Evolutionary conservation across 1,140 invertebrate species (phyloP).

Genomic region (Heliothis subflexa): DNA sequence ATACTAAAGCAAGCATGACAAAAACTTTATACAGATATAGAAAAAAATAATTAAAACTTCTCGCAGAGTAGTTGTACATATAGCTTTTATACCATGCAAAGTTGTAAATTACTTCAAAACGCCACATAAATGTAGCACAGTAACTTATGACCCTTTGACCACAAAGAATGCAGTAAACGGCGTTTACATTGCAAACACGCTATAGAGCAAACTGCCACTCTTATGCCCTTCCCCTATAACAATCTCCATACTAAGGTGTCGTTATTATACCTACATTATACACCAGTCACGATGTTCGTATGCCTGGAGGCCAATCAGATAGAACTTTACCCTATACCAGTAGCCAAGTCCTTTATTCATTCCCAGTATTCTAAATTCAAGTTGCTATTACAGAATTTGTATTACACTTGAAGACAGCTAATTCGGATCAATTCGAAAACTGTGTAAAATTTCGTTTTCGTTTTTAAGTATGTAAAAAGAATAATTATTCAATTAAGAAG

Average conservation of each 20-base stretch:
- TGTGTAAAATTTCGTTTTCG: too few relatives aligned
- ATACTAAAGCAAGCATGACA: too few relatives aligned
- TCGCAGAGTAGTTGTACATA: too few relatives aligned
- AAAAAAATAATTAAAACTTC: too few relatives aligned
- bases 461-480: too few relatives aligned
- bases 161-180: slow-evolving; percentile 11
- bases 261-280: neutral
- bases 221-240: slow-evolving; percentile 11
- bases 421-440: too few relatives aligned
- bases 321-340: neutral
- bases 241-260: slow-evolving; percentile 12
- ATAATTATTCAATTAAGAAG: too few relatives aligned
- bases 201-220: slow-evolving; percentile 2
- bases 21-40: too few relatives aligned
- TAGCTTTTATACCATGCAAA: too few relatives aligned
- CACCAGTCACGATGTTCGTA: slow-evolving; percentile 28
- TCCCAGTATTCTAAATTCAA: slow-evolving; percentile 14
- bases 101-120: too few relatives aligned
- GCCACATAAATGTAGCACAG: neutral
- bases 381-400: neutral
- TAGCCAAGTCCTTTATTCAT: neutral
- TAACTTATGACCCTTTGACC: neutral
- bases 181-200: neutral
- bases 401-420: neutral
- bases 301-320: slow-evolving; percentile 25